phyloP scores from a whole-genome alignment of 2,113 vertebrate genomes.

The Heloderma charlesbogerti region DNA sequence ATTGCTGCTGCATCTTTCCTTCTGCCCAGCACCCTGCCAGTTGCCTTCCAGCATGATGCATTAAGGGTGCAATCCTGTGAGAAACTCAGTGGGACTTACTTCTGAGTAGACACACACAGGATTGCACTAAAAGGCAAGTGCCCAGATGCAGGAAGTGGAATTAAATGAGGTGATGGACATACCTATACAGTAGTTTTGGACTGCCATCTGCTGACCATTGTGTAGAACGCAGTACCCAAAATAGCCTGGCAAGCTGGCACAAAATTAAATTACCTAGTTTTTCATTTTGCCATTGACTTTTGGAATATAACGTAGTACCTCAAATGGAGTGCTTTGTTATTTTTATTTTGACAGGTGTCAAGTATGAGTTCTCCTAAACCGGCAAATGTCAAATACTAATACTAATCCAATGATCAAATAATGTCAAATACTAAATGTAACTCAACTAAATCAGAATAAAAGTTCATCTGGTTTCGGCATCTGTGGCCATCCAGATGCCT shows the following conservation, averaged over 20 bases:
- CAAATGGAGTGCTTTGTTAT: background rate
- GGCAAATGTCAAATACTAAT: background rate
- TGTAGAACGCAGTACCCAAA: background rate
- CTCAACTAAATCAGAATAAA: too few relatives aligned
- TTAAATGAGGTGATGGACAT: too few relatives aligned
- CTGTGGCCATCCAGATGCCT: too few relatives aligned
- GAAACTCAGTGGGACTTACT: too few relatives aligned
- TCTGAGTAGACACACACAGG: too few relatives aligned
- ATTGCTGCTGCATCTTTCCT: background rate
- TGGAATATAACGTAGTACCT: background rate
- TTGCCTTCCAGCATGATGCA: background rate
- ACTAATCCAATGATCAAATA: too few relatives aligned
- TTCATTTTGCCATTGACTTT: background rate
- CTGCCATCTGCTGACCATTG: background rate
- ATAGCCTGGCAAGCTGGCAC: too few relatives aligned
- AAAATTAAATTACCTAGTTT: too few relatives aligned
- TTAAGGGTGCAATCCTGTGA: too few relatives aligned
- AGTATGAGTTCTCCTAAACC: background rate
- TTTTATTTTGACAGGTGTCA: background rate
- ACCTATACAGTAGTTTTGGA: background rate
- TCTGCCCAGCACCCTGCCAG: background rate
- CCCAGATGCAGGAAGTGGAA: background rate
- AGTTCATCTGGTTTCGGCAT: too few relatives aligned
- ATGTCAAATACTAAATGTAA: too few relatives aligned
- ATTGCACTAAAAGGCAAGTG: too few relatives aligned